phyloP scores from a whole-genome alignment of 2,888 invertebrate species.

The Automeris io region DNA sequence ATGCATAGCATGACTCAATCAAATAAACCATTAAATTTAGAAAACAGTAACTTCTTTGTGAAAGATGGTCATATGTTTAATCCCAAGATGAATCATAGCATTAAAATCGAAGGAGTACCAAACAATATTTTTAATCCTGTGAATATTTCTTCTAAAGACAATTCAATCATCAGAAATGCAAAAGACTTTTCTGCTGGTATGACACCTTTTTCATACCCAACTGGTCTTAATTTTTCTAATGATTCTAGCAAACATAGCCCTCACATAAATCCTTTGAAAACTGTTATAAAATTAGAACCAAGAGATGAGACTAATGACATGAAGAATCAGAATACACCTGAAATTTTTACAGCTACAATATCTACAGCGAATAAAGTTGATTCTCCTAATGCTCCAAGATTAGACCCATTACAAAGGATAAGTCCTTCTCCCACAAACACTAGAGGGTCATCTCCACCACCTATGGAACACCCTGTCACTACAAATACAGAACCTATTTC shows the following conservation, averaged over 20 bases:
- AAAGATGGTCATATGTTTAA: conserved; percentile 68
- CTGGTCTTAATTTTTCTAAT: conserved; percentile 55
- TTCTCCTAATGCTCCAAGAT: conserved; percentile 56
- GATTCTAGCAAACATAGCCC: conserved; percentile 64
- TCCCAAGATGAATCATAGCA: conserved; percentile 57
- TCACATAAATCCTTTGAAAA: conserved; percentile 65
- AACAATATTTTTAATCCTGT: conserved; percentile 63
- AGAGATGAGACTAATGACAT: conserved; percentile 66
- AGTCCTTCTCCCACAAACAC: conserved; percentile 65
- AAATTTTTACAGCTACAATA: conserved; percentile 71
- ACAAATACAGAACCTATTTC: conserved; percentile 64
- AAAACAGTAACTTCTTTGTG: conserved; percentile 67
- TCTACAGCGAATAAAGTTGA: conserved; percentile 61
- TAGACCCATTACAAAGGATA: conserved; percentile 61
- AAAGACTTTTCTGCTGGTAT: conserved; percentile 60
- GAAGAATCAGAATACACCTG: conserved; percentile 66
- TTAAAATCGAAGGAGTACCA: conserved; percentile 64
- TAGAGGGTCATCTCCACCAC: conserved; percentile 56
- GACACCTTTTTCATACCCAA: conserved; percentile 57
- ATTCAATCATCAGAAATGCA: conserved; percentile 59
- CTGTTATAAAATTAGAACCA: conserved; percentile 71
- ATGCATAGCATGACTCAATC: conserved; percentile 52
- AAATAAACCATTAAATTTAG: conserved; percentile 63
- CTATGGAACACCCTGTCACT: conserved; percentile 59
- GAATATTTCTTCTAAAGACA: conserved; percentile 64